Evolutionary conservation across 2,113 vertebrate genomes (phyloP).

Genomic region (Phalacrocorax brasilianus): DNA sequence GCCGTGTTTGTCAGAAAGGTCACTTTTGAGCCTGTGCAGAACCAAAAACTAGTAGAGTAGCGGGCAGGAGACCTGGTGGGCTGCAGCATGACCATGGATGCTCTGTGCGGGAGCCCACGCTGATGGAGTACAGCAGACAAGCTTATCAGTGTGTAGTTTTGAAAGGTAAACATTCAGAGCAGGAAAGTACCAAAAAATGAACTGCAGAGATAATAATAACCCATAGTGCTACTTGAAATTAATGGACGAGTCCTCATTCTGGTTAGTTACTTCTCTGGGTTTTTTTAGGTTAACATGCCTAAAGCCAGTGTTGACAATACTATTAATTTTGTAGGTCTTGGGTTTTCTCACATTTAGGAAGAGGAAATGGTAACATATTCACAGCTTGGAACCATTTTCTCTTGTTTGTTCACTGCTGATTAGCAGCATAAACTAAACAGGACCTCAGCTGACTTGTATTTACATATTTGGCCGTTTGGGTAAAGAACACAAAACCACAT

Average conservation of each 20-base stretch:
- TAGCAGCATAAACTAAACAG: neutral
- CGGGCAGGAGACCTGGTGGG: neutral
- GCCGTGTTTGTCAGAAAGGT: neutral
- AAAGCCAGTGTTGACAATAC: neutral
- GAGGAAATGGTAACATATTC: neutral
- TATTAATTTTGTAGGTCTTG: neutral
- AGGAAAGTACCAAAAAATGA: neutral
- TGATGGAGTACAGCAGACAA: neutral
- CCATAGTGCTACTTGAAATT: neutral
- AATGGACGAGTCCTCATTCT: neutral
- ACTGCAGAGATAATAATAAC: neutral
- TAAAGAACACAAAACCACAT: neutral
- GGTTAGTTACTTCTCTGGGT: neutral
- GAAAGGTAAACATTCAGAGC: neutral
- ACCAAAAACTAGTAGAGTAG: neutral
- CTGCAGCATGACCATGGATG: accelerated
- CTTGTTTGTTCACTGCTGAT: conserved; percentile 16
- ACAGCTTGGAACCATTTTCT: neutral
- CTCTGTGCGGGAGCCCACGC: neutral
- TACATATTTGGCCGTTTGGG: neutral
- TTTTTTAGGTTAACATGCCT: neutral
- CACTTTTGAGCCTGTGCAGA: neutral
- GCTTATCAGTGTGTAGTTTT: neutral
- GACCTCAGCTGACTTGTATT: neutral
- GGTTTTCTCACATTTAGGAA: neutral